These are phyloP conservation scores for Drosophila fulvimacula DNA, from an alignment of 2,888 invertebrate genomes.

Conservation along the genomic window DNA sequence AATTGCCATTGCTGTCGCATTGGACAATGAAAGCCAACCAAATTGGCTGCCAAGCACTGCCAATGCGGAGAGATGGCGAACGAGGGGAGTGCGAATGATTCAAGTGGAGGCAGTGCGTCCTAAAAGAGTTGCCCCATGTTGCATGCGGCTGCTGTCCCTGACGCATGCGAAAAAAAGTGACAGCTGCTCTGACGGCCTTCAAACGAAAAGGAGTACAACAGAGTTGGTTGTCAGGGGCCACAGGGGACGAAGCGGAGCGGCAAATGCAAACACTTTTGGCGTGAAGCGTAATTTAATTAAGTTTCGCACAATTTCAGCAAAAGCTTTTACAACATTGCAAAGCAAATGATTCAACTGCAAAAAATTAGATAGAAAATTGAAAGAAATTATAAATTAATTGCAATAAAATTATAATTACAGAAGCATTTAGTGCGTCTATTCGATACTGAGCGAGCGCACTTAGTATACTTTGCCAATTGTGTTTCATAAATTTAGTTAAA, in stretches of 20 bases:
- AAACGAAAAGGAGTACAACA: constrained; percentile 10
- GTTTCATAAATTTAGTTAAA: background rate
- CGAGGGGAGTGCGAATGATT: background rate
- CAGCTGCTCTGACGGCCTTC: constrained; percentile 57
- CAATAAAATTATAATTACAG: background rate
- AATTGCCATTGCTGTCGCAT: constrained; percentile 74
- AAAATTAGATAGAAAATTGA: constrained; percentile 35
- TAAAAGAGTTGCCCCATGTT: constrained; percentile 54
- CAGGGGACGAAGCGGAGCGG: background rate
- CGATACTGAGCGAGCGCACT: too few relatives aligned
- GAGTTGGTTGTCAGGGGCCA: background rate
- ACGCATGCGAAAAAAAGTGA: constrained; percentile 69
- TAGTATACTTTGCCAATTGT: background rate
- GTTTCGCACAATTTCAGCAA: constrained; percentile 66
- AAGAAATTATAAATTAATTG: constrained; percentile 15
- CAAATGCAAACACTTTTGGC: constrained; percentile 64
- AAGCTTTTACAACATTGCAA: constrained; percentile 58
- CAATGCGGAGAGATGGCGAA: background rate
- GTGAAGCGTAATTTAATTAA: constrained; percentile 69
- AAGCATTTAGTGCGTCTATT: background rate
- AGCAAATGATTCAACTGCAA: constrained; percentile 58
- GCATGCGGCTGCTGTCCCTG: constrained; percentile 54
- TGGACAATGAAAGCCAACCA: constrained; percentile 75
- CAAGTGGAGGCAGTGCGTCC: constrained; percentile 14
- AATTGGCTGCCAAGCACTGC: constrained; percentile 66